phyloP scores from a whole-genome alignment of 2,113 vertebrate genomes.

The Callocephalon fimbriatum region DNA sequence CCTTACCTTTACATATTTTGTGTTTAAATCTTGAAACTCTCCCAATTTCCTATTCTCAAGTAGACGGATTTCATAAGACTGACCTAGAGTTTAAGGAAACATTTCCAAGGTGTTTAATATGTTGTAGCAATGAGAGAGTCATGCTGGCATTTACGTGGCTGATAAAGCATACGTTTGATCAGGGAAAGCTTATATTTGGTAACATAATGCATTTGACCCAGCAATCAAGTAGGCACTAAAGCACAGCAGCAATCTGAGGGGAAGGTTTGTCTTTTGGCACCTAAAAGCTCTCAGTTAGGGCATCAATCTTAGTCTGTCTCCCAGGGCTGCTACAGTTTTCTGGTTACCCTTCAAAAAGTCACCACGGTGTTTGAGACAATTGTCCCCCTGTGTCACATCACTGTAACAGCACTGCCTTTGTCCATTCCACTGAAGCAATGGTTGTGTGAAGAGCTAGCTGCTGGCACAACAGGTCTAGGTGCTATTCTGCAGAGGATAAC shows the following conservation, averaged over 20 bases:
- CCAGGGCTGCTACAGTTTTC: not conserved
- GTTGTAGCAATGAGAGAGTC: slow-evolving; percentile 78
- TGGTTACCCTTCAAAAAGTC: not conserved
- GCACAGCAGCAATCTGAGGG: slow-evolving; percentile 15
- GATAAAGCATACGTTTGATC: slow-evolving; percentile 64
- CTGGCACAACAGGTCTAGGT: not conserved
- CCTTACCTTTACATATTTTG: slow-evolving; percentile 94
- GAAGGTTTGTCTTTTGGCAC: not conserved
- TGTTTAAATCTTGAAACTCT: slow-evolving; percentile 93
- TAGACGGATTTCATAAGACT: slow-evolving; percentile 97
- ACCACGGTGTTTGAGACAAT: not conserved
- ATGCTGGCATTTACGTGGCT: slow-evolving; percentile 71
- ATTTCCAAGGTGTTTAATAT: slow-evolving; percentile 78
- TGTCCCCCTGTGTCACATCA: not conserved
- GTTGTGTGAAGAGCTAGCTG: not conserved
- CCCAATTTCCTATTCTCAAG: slow-evolving; percentile 94
- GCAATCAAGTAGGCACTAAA: slow-evolving; percentile 10
- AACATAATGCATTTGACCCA: slow-evolving; percentile 44
- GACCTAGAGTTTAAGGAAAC: slow-evolving; percentile 82
- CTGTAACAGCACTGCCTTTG: not conserved
- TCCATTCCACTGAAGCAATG: not conserved
- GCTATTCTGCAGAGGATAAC: not conserved
- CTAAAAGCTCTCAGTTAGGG: not conserved
- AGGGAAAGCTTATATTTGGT: slow-evolving; percentile 49
- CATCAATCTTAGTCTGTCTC: not conserved